These are phyloP conservation scores for Aphelenchoides besseyi DNA, from an alignment of 1,140 invertebrate species.

Conservation along the genomic window DNA sequence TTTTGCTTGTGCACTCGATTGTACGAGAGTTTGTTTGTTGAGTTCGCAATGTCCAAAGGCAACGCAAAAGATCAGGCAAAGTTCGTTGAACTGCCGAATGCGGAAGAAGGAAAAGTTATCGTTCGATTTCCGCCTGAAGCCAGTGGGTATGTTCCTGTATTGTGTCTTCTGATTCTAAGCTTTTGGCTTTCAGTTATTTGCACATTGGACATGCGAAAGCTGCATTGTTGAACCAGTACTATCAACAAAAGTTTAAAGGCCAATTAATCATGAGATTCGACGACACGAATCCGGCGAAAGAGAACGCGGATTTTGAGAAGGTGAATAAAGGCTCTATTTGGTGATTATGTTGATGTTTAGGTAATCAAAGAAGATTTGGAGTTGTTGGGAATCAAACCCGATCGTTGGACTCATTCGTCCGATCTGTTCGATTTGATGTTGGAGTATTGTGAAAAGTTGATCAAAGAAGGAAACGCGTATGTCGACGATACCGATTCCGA, in stretches of 20 bases:
- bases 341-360: slow-evolving; percentile 64
- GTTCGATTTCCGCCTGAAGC: slow-evolving; percentile 97
- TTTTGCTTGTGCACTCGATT: too few relatives aligned
- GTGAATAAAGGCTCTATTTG: too few relatives aligned
- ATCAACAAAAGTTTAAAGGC: slow-evolving; percentile 86
- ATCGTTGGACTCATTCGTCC: slow-evolving; percentile 89
- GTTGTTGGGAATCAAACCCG: slow-evolving; percentile 84
- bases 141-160: slow-evolving; percentile 72
- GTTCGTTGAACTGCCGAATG: slow-evolving; percentile 90
- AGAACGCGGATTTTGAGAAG: slow-evolving; percentile 95
- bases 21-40: too few relatives aligned
- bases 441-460: slow-evolving; percentile 79
- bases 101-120: slow-evolving; percentile 88
- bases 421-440: slow-evolving; percentile 92
- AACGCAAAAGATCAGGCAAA: slow-evolving; percentile 75
- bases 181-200: slow-evolving; percentile 72
- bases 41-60: neutral
- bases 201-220: slow-evolving; percentile 99
- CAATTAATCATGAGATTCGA: slow-evolving; percentile 97
- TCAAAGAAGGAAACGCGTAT: slow-evolving; percentile 84
- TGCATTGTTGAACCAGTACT: slow-evolving; percentile 94
- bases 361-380: slow-evolving; percentile 91
- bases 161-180: slow-evolving; percentile 23
- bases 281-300: slow-evolving; percentile 99
- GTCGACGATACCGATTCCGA: slow-evolving; percentile 92